Evolutionary conservation across 2,888 invertebrate genomes (phyloP).

Genomic region (Chymomyza procnemis): DNA sequence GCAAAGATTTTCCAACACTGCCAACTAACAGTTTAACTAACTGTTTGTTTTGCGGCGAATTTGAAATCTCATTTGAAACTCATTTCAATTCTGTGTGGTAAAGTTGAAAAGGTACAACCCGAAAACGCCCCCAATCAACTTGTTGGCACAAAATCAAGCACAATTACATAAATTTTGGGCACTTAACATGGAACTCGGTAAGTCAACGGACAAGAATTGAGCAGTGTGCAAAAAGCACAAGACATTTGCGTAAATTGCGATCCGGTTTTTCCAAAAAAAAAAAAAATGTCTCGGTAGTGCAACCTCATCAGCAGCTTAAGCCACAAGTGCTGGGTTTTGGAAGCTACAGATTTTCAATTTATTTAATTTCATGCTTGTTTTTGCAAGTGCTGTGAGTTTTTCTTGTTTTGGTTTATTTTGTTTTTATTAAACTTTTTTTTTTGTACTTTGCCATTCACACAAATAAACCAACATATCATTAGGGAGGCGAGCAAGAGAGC

Average conservation of each 20-base stretch:
- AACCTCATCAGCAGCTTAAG: not conserved
- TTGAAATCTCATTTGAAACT: constrained; percentile 20
- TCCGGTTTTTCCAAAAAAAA: constrained; percentile 4
- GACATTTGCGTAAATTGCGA: not conserved
- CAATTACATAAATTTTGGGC: constrained; percentile 48
- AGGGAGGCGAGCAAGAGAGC: constrained; percentile 4
- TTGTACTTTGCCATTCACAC: not conserved
- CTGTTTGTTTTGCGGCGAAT: constrained; percentile 20
- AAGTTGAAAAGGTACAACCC: not conserved
- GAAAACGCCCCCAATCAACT: constrained; percentile 3
- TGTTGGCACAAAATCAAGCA: constrained; percentile 44
- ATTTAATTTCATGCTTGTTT: constrained; percentile 66
- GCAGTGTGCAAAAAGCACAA: constrained; percentile 1
- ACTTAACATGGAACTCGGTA: constrained; percentile 25
- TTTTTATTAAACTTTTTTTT: too few species aligned
- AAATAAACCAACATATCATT: not conserved
- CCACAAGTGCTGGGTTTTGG: not conserved
- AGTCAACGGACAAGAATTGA: constrained; percentile 12
- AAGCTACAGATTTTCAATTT: constrained; percentile 49
- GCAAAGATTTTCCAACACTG: not conserved
- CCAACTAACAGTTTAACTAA: not conserved
- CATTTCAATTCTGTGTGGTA: constrained; percentile 33
- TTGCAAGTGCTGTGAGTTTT: constrained; percentile 36
- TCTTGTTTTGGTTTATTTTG: too few species aligned
- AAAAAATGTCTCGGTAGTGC: not conserved